Base-by-base conservation (phyloP, 2,888 invertebrate genomes). In the Drosophila multiciliata region DNA sequence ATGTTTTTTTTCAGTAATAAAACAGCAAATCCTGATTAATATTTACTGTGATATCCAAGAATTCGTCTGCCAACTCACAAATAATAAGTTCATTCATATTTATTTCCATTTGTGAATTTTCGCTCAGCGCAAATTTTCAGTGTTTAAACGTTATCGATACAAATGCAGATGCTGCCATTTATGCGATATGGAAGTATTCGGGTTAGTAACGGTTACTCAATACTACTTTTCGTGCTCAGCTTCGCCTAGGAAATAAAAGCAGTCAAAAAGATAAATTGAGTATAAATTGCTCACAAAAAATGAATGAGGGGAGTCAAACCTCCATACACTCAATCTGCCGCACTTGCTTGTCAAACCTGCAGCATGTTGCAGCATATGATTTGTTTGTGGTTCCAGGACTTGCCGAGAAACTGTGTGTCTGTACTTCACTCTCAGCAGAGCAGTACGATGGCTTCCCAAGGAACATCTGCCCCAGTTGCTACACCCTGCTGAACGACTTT, bases 361-460 rank as follows among this genome's bases (percentile, higher is more conserved):
- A 87, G 55, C 75, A 74, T 40, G 78, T 73, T 17, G 73, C 58
- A 49, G 73, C 80, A 1, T 88, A 86, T 50, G 87, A 91, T 69
- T 62, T 92, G 35, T 92, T 92, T 61, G 45, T 76, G 35, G 75
- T 89, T 26, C 91, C 91, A 12, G 92, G 90, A 15, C 78, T 92
- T 57, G 88, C 86, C 20, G 89, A 91, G 60, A 92, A 91, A 71
- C 75, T 92, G 17, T 83, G 86, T 74, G 77, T 87, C 54, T 92
- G 91, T 65, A 92, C 92, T 8, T 86, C 92, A 9, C 70, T 92
- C 8, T 82, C 85, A 0, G 91, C 91, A 73, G 90, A 92, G 38
- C 79, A 82, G 36, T 83, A 85, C 38, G 92, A 92, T 74, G 92
- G 91, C 5, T 92, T 88, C 32, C 92, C 92, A 1, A 87, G 79